Conservation (phyloP, 2,888 invertebrate species). For the Aporophyla lueneburgensis region DNA sequence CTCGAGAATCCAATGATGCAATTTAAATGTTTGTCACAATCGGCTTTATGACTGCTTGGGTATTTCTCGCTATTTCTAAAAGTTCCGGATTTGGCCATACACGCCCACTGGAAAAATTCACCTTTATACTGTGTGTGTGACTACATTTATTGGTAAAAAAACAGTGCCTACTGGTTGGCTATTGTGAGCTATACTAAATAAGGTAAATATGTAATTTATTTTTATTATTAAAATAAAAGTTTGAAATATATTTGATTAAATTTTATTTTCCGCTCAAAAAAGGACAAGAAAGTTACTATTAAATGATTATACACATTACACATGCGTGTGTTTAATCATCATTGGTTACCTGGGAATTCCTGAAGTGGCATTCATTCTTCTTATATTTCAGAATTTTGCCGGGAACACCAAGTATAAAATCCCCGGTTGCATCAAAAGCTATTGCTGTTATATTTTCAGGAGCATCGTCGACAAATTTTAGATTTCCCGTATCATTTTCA, state of each 20-base stretch:
- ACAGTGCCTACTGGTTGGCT: constrained; percentile 44
- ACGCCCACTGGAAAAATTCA: background rate
- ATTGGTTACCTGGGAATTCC: constrained; percentile 49
- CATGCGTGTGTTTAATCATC: background rate
- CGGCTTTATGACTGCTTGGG: background rate
- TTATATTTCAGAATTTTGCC: constrained; percentile 82
- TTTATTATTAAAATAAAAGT: constrained; percentile 69
- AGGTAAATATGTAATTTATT: constrained; percentile 69
- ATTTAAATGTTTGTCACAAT: background rate
- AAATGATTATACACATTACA: background rate
- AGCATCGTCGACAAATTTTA: constrained; percentile 77
- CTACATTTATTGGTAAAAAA: constrained; percentile 18
- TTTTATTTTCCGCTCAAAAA: constrained; percentile 14
- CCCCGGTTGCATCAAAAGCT: constrained; percentile 80
- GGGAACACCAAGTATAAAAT: constrained; percentile 79
- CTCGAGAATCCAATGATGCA: no score
- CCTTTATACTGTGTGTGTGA: constrained; percentile 8
- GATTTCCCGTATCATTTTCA: constrained; percentile 77
- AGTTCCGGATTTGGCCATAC: background rate
- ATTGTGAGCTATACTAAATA: constrained; percentile 38
- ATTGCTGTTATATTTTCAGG: constrained; percentile 81
- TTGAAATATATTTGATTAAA: constrained; percentile 18
- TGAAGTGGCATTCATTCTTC: constrained; percentile 75
- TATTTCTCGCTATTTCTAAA: background rate
- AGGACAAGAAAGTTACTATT: no score